Evolutionary conservation across 2,797 vertebrate genomes (phyloP), one percentile per base, ranked within the genome.

Genomic region (Anabas testudineus): DNA sequence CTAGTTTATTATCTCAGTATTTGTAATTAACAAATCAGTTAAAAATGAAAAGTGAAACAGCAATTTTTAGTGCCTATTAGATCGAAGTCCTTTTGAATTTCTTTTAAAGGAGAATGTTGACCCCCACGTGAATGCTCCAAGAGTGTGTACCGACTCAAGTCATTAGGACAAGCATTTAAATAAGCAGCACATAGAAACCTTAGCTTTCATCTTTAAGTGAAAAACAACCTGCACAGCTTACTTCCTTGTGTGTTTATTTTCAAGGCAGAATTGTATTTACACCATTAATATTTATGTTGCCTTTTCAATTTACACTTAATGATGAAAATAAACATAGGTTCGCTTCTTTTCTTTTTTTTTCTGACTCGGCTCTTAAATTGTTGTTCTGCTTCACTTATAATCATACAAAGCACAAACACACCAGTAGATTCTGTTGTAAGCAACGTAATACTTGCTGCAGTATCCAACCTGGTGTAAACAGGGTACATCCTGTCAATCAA

Each of bases 221-320:
- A 76, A 69, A 74, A 71, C 41, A 45, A 43, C 45, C 54, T 62
- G 67, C 47, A 62, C 57, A 47, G 14, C 48, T 51, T 41, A 21
- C 7, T 45, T 58, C 26, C n/a, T 61, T 47, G 47, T 36, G 37
- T 53, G 16, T 71, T 80, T 42, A 54, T 55, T 73, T 54, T 41
- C 18, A 52, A 80, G 67, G 46, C 19, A 69, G 39, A 60, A 8
- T 52, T 58, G 15, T 80, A 79, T 84, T 73, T 62, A 70, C 42
- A 64, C 24, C 26, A 43, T 46, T 56, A 16, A 22, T 45, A 71
- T 49, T 34, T 45, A 36, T 53, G 3, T 28, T 26, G 24, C 16
- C 45, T 34, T 69, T 74, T 78, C 28, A 48, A n/a, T 41, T 63
- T 42, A 21, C 39, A 48, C 21, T 30, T 22, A 22, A 22, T 46